Conservation (phyloP, 2,113 vertebrate genomes). For the Corythornis vintsioides region DNA sequence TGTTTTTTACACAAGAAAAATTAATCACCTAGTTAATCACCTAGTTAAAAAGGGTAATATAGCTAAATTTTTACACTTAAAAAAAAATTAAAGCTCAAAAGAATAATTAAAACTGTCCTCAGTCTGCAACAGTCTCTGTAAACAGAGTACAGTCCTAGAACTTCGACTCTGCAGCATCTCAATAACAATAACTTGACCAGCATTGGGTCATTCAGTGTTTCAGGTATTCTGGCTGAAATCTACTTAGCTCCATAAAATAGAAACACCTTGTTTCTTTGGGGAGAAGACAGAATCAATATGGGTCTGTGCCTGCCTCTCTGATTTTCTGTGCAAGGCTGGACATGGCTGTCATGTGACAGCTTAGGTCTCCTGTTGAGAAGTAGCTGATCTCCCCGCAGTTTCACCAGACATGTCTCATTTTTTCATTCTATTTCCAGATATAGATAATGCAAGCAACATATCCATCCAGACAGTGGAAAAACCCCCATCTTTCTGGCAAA, state of each 20-base stretch:
- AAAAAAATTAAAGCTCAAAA: not conserved
- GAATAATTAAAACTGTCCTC: not conserved
- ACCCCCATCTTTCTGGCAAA: not conserved
- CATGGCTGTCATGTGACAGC: not conserved
- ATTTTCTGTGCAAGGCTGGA: not conserved
- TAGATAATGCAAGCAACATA: not conserved
- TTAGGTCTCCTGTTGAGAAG: not conserved
- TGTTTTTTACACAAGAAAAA: not conserved
- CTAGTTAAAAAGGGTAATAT: not conserved
- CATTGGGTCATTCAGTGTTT: not conserved
- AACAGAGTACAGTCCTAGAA: not conserved
- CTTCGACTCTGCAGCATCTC: not conserved
- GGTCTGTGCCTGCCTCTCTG: not conserved
- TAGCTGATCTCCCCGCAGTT: not conserved
- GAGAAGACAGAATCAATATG: not conserved
- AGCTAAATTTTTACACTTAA: not conserved
- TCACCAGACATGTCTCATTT: not conserved
- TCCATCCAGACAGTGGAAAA: not conserved
- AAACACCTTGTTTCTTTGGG: not conserved
- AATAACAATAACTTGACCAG: not conserved
- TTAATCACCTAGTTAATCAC: not conserved
- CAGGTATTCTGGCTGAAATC: not conserved
- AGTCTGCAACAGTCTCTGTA: not conserved
- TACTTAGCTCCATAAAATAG: not conserved
- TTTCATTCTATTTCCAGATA: not conserved